phyloP scores from a whole-genome alignment of 53 echinoderm and acorn worm species.

The Holothuria leucospilota region DNA sequence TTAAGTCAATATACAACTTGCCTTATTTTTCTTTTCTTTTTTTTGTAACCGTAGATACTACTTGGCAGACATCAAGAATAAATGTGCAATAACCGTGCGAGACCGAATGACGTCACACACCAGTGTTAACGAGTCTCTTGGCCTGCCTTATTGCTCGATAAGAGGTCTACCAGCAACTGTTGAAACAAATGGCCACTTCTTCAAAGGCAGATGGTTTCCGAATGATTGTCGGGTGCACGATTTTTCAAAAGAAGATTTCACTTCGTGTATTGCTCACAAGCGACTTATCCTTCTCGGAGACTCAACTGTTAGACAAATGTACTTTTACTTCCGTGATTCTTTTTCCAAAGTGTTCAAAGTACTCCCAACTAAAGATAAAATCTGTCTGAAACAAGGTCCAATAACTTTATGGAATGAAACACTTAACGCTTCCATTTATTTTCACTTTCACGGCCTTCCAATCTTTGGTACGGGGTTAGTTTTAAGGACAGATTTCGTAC shows the following conservation, averaged over 20 bases:
- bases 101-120: too few relatives aligned
- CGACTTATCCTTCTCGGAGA: slow-evolving; percentile 13
- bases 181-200: slow-evolving; percentile 14
- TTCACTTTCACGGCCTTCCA: slow-evolving; percentile 10
- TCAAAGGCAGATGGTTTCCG: slow-evolving; percentile 1
- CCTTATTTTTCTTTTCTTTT: too few relatives aligned
- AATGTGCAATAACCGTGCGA: too few relatives aligned
- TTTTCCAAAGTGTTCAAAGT: not conserved
- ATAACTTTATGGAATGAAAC: not conserved
- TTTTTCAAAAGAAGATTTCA: not conserved
- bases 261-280: slow-evolving; percentile 4
- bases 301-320: slow-evolving; percentile 23
- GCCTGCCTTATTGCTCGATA: not conserved
- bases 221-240: slow-evolving; percentile 2
- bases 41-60: too few relatives aligned
- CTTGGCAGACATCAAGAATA: too few relatives aligned
- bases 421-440: not conserved
- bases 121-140: not conserved
- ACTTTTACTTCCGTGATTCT: not conserved
- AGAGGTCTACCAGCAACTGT: not conserved
- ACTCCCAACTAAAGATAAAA: not conserved
- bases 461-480: not conserved
- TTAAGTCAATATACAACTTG: too few relatives aligned
- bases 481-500: too few relatives aligned
- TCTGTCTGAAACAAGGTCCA: not conserved